These are phyloP conservation scores for Dreissena rostriformis DNA, from an alignment of 1,140 invertebrate species.

Conservation along the genomic window DNA sequence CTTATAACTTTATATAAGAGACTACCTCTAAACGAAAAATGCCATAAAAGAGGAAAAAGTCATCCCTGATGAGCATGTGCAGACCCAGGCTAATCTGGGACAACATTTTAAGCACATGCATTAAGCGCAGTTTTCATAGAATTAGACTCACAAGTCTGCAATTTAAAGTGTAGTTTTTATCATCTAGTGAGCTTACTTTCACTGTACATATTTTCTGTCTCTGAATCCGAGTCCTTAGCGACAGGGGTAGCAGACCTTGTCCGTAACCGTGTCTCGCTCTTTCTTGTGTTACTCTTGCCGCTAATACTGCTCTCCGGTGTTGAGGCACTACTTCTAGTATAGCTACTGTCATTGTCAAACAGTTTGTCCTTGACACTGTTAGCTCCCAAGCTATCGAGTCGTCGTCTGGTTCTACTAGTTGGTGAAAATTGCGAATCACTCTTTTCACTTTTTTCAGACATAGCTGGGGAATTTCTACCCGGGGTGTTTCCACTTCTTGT, in stretches of 20 bases:
- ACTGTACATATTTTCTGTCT: conserved; percentile 44
- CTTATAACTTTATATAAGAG: no score
- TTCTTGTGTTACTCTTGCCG: conserved; percentile 45
- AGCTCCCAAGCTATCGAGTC: conserved; percentile 53
- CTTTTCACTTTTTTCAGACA: conserved; percentile 37
- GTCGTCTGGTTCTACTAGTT: conserved; percentile 44
- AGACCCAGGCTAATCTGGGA: no score
- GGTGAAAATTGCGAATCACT: background rate
- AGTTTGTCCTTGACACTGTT: conserved; percentile 43
- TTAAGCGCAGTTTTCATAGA: no score
- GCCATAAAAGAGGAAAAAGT: no score
- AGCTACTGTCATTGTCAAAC: conserved; percentile 43
- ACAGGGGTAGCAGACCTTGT: conserved; percentile 45
- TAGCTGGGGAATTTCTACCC: conserved; percentile 11
- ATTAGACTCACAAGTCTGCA: no score
- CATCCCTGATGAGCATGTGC: no score
- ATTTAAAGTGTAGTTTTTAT: background rate
- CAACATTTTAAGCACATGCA: no score
- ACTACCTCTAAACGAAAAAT: no score
- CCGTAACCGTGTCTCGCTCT: background rate
- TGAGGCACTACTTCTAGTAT: conserved; percentile 60
- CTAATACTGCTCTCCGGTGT: conserved; percentile 59
- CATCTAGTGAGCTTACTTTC: conserved; percentile 9
- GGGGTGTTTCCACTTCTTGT: conserved; percentile 38
- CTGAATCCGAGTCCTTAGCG: conserved; percentile 45